phyloP scores from a whole-genome alignment of 2,113 vertebrate species.

The Addax nasomaculatus region DNA sequence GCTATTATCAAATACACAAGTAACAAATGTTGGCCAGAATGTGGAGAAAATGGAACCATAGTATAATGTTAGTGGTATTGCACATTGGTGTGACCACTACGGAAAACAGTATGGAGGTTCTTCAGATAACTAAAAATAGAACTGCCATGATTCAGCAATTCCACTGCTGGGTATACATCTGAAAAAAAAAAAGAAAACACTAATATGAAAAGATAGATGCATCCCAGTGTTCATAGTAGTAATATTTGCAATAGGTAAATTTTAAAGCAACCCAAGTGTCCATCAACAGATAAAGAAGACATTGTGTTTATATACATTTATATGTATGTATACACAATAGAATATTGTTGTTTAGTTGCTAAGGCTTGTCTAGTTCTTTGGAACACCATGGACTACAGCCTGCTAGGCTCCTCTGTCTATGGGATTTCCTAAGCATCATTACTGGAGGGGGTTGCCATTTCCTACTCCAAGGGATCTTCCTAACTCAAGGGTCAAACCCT shows the following conservation, averaged over 20 bases:
- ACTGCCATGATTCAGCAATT: background rate
- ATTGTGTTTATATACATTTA: background rate
- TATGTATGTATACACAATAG: background rate
- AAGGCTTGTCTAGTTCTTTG: background rate
- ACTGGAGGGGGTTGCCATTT: background rate
- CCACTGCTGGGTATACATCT: background rate
- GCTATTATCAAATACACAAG: background rate
- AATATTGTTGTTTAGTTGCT: background rate
- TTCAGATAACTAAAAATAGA: background rate
- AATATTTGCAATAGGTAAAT: background rate
- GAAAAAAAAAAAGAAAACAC: background rate
- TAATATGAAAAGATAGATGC: background rate
- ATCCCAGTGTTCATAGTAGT: background rate
- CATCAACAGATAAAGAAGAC: background rate
- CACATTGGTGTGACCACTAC: background rate
- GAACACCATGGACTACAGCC: background rate
- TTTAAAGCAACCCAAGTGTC: background rate
- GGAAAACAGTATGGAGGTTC: background rate
- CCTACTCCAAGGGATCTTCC: background rate
- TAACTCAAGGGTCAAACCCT: fast-evolving
- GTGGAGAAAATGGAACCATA: background rate
- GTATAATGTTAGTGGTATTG: background rate
- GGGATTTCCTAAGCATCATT: background rate
- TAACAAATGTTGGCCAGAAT: background rate
- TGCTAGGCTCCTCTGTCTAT: background rate